Evolutionary conservation across 2,888 invertebrate genomes (phyloP).

Genomic region (Lypha dubia): DNA sequence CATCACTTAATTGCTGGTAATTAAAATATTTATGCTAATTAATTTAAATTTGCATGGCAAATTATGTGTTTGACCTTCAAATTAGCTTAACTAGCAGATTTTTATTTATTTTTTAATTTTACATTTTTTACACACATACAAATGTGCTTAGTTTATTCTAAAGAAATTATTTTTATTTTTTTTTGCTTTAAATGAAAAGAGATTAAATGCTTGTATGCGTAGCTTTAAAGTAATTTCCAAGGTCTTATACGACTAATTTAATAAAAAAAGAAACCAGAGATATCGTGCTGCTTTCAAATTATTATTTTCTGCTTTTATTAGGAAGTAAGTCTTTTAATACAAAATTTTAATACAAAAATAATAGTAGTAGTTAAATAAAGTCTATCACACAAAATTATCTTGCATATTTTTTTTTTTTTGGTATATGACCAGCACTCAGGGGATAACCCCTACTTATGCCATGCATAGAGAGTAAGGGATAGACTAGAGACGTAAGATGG

Average conservation of each 20-base stretch:
- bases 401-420: too few species aligned
- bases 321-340: background rate
- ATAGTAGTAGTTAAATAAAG: too few species aligned
- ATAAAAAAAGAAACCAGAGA: background rate
- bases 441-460: too few species aligned
- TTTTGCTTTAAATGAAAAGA: too few species aligned
- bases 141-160: too few species aligned
- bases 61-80: background rate
- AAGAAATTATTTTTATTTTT: too few species aligned
- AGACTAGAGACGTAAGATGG: too few species aligned
- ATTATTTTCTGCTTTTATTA: background rate
- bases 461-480: too few species aligned
- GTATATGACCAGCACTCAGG: too few species aligned
- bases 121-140: too few species aligned
- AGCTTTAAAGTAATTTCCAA: background rate
- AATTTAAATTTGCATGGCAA: conserved; percentile 13
- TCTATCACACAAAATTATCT: too few species aligned
- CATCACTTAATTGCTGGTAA: background rate
- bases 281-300: conserved; percentile 1
- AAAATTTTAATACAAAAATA: background rate
- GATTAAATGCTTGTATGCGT: background rate
- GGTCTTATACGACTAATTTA: background rate
- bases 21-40: conserved; percentile 13
- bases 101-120: too few species aligned
- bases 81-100: background rate